A percentile compares a stretch with the other conserved stretches of the same genome.
Conservation (phyloP, 2,888 invertebrate species). For the Antheraea yamamai region DNA sequence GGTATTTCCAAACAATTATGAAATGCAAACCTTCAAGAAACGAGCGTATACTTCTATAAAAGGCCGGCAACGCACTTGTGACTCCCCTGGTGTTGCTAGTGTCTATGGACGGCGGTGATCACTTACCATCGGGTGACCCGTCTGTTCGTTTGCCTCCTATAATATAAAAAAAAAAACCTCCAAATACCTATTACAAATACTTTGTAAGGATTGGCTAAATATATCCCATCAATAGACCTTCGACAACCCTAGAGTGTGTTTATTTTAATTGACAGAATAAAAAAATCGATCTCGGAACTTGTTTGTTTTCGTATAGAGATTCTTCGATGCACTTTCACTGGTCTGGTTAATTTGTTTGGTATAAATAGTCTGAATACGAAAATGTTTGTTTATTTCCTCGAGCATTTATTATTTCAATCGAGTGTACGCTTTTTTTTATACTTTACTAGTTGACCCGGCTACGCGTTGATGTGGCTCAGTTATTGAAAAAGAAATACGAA, state of each 20-base stretch:
- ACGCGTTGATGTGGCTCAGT: no score
- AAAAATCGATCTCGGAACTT: not conserved
- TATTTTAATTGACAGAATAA: slow-evolving; percentile 14
- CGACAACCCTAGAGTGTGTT: not conserved
- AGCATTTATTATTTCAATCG: not conserved
- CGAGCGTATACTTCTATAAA: no score
- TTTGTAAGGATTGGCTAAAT: not conserved
- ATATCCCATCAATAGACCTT: not conserved
- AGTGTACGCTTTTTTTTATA: not conserved
- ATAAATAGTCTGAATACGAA: not conserved
- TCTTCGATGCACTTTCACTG: not conserved
- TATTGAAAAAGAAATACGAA: no score
- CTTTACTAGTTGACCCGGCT: no score
- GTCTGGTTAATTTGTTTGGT: not conserved
- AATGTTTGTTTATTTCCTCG: not conserved
- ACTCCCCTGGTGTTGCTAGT: no score
- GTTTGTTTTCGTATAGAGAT: not conserved
- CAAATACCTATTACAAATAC: not conserved
- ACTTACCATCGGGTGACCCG: no score
- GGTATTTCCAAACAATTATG: no score
- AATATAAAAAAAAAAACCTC: no score
- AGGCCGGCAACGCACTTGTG: no score
- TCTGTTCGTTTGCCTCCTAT: no score
- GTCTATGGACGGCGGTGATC: no score
- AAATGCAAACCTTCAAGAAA: no score